Conservation (phyloP, 2,797 vertebrate genomes). For the Acipenser ruthenus region DNA sequence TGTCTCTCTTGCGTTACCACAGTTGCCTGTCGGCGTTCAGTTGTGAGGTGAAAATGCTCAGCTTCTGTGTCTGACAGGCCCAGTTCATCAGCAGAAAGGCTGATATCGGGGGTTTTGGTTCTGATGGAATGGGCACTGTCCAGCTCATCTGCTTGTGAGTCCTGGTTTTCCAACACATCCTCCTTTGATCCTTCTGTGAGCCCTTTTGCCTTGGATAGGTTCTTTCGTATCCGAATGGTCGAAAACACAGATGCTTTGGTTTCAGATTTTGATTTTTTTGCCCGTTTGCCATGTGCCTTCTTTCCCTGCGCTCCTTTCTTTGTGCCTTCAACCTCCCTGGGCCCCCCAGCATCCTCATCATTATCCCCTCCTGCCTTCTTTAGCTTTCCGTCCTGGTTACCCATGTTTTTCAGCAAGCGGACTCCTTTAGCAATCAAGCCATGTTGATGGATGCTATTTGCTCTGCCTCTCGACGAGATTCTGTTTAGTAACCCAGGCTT, state of each 20-base stretch:
- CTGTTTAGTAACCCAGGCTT: slow-evolving; percentile 45
- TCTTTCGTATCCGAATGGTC: slow-evolving; percentile 83
- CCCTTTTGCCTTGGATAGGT: slow-evolving; percentile 66
- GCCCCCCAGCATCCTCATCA: slow-evolving; percentile 66
- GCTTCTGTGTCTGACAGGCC: slow-evolving; percentile 75
- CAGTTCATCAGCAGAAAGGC: slow-evolving; percentile 71
- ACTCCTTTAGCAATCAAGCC: slow-evolving; percentile 61
- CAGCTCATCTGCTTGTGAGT: slow-evolving; percentile 65
- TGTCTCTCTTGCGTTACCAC: slow-evolving; percentile 59
- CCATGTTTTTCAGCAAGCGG: slow-evolving; percentile 68
- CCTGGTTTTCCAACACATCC: slow-evolving; percentile 66
- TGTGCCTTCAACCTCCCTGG: slow-evolving; percentile 65
- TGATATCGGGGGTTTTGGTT: slow-evolving; percentile 77
- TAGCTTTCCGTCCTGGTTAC: slow-evolving; percentile 92
- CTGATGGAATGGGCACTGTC: slow-evolving; percentile 63
- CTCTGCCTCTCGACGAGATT: slow-evolving; percentile 25
- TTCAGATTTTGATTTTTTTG: slow-evolving; percentile 81
- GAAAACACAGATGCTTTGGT: slow-evolving; percentile 86
- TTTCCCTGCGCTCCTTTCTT: slow-evolving; percentile 74
- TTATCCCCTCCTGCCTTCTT: slow-evolving; percentile 73
- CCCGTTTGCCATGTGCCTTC: slow-evolving; percentile 67
- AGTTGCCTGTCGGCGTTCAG: slow-evolving; percentile 46
- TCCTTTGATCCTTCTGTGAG: slow-evolving; percentile 72
- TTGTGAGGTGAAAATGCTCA: slow-evolving; percentile 50
- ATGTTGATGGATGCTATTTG: slow-evolving; percentile 43